Conservation (phyloP, 1,140 invertebrate genomes). For the Galendromus occidentalis region DNA sequence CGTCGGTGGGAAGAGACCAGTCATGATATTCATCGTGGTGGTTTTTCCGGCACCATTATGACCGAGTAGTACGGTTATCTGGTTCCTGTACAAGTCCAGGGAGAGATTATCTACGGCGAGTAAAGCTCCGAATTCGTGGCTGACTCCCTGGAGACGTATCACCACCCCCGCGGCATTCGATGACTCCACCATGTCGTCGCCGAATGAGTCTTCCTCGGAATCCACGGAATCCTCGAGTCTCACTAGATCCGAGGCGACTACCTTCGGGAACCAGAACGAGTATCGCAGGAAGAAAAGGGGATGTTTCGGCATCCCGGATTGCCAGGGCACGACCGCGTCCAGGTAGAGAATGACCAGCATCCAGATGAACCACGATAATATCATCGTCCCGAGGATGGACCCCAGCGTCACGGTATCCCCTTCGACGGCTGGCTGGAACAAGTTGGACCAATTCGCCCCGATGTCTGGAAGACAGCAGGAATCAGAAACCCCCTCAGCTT, state of each 20-base stretch:
- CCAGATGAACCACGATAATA: slow-evolving; percentile 16
- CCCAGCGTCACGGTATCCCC: slow-evolving; percentile 25
- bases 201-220: too few relatives aligned
- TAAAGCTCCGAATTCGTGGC: too few relatives aligned
- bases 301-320: slow-evolving; percentile 28
- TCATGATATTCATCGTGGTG: slow-evolving; percentile 35
- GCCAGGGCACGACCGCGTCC: slow-evolving; percentile 24
- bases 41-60: slow-evolving; percentile 42
- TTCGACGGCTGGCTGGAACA: slow-evolving; percentile 20
- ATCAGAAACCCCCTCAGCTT: too few relatives aligned
- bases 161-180: too few relatives aligned
- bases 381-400: slow-evolving; percentile 14
- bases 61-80: slow-evolving; percentile 36
- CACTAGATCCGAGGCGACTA: too few relatives aligned
- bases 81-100: slow-evolving; percentile 41
- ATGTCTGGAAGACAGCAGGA: slow-evolving; percentile 18
- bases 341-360: slow-evolving; percentile 22
- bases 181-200: too few relatives aligned
- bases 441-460: slow-evolving; percentile 24
- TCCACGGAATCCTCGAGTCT: too few relatives aligned
- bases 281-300: slow-evolving; percentile 30
- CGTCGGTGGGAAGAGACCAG: slow-evolving; percentile 45
- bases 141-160: too few relatives aligned
- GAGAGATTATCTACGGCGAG: slow-evolving; percentile 47
- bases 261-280: slow-evolving; percentile 31